Percentiles rank a stretch among this genome's conserved stretches.
Evolutionary conservation across 2,888 invertebrate species (phyloP).

Genomic region (Euplagia quadripunctaria): DNA sequence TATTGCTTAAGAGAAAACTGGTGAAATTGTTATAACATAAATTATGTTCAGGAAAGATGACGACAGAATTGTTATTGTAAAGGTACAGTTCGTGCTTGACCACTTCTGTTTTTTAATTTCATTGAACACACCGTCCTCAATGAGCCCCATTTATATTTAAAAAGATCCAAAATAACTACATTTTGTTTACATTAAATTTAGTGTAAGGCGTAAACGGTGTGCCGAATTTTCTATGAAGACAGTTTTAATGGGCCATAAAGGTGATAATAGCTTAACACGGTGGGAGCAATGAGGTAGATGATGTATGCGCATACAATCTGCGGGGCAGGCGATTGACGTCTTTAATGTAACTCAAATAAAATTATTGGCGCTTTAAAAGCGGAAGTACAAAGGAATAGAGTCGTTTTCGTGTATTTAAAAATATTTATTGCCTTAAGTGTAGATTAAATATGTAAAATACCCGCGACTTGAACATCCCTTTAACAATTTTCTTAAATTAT

Average conservation of each 20-base stretch:
- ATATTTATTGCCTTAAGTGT: neutral
- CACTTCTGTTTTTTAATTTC: conserved; percentile 70
- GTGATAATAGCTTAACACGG: conserved; percentile 63
- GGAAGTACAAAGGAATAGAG: conserved; percentile 73
- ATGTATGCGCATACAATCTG: conserved; percentile 63
- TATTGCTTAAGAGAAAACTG: no score
- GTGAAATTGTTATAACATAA: no score
- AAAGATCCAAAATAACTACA: conserved; percentile 79
- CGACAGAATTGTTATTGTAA: neutral
- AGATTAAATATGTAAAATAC: no score
- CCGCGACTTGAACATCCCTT: no score
- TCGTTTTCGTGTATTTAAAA: conserved; percentile 23
- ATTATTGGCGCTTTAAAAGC: conserved; percentile 83
- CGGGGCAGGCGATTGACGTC: conserved; percentile 81
- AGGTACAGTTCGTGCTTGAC: conserved; percentile 1
- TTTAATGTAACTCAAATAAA: conserved; percentile 81
- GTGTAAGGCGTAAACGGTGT: conserved; percentile 77
- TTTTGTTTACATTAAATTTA: conserved; percentile 80
- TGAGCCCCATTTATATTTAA: conserved; percentile 79
- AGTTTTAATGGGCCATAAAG: conserved; percentile 64
- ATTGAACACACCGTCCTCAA: conserved; percentile 84
- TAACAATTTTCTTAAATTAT: no score
- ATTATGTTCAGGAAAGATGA: neutral
- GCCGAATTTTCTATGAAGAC: conserved; percentile 80
- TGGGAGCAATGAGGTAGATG: conserved; percentile 56